A percentile compares a stretch with the other conserved stretches of the same genome.
phyloP scores from a whole-genome alignment of 2,113 vertebrate species.

The Paratilapia polleni region DNA sequence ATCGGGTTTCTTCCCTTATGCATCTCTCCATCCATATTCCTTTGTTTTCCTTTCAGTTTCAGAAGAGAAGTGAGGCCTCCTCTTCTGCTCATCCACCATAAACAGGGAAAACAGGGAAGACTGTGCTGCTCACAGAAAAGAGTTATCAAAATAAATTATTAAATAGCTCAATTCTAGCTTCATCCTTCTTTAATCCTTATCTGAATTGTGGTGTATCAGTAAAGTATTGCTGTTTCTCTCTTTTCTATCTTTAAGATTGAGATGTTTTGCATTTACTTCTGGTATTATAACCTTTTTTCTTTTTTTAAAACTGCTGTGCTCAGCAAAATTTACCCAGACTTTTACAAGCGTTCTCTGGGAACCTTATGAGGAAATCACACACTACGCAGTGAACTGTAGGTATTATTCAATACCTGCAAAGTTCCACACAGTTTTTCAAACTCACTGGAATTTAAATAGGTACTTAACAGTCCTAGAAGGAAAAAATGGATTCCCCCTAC shows the following conservation, averaged over 20 bases:
- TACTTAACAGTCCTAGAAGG: too few species aligned
- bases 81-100: slow-evolving; percentile 47
- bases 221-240: not conserved
- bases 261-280: not conserved
- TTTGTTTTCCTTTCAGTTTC: slow-evolving; percentile 74
- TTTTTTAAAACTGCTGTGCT: too few species aligned
- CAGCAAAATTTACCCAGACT: too few species aligned
- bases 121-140: not conserved
- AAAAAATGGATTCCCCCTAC: too few species aligned
- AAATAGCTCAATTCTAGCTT: not conserved
- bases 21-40: slow-evolving; percentile 32
- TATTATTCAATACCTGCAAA: too few species aligned
- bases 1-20: too few species aligned
- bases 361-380: too few species aligned
- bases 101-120: slow-evolving; percentile 59
- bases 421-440: too few species aligned
- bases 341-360: too few species aligned
- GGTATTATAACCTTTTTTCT: not conserved
- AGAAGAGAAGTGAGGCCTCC: slow-evolving; percentile 54
- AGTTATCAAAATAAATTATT: not conserved
- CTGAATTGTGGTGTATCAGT: not conserved
- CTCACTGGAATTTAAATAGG: too few species aligned
- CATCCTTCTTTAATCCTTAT: not conserved
- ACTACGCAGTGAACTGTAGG: too few species aligned
- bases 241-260: not conserved